A percentile compares a stretch with the other conserved stretches of the same genome.
These are phyloP conservation scores for Drosophila sulfurigaster DNA, from an alignment of 1,140 invertebrate species.

Conservation along the genomic window DNA sequence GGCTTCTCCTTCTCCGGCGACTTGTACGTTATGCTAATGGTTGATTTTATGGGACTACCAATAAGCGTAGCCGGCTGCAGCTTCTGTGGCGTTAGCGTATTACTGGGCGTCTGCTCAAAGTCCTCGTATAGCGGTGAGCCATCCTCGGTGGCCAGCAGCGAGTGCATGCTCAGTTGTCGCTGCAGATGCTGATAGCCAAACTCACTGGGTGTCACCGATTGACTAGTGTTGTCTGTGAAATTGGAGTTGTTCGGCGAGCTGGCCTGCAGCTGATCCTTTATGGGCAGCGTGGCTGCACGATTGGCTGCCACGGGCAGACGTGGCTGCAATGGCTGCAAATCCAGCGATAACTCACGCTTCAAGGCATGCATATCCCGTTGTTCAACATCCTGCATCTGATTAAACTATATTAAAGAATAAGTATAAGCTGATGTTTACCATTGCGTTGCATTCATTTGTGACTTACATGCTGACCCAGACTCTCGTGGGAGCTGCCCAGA, in stretches of 20 bases:
- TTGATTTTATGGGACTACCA: conserved; percentile 87
- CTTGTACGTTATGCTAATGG: conserved; percentile 89
- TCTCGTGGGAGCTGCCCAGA: conserved; percentile 76
- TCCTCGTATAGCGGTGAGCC: conserved; percentile 80
- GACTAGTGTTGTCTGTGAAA: conserved; percentile 84
- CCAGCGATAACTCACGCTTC: conserved; percentile 79
- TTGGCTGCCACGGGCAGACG: conserved; percentile 56
- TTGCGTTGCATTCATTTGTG: too few species aligned
- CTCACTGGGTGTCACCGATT: conserved; percentile 84
- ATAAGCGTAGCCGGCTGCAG: conserved; percentile 12
- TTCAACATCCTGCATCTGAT: conserved; percentile 59
- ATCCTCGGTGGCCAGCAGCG: conserved; percentile 77
- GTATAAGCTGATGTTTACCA: neutral
- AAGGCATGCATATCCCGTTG: conserved; percentile 80
- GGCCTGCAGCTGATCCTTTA: conserved; percentile 64
- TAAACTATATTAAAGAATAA: conserved; percentile 51
- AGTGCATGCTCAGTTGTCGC: conserved; percentile 80
- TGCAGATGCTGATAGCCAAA: conserved; percentile 84
- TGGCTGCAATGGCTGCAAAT: conserved; percentile 65
- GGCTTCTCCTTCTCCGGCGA: conserved; percentile 72
- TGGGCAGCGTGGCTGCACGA: conserved; percentile 60
- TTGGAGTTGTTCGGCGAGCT: conserved; percentile 84
- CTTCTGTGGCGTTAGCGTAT: conserved; percentile 56
- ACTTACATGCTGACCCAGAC: conserved; percentile 74
- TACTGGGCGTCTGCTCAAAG: conserved; percentile 77